Percentiles rank a stretch among this genome's conserved stretches.
phyloP scores from a whole-genome alignment of 2,113 vertebrate genomes.

The Hypanus sabinus region DNA sequence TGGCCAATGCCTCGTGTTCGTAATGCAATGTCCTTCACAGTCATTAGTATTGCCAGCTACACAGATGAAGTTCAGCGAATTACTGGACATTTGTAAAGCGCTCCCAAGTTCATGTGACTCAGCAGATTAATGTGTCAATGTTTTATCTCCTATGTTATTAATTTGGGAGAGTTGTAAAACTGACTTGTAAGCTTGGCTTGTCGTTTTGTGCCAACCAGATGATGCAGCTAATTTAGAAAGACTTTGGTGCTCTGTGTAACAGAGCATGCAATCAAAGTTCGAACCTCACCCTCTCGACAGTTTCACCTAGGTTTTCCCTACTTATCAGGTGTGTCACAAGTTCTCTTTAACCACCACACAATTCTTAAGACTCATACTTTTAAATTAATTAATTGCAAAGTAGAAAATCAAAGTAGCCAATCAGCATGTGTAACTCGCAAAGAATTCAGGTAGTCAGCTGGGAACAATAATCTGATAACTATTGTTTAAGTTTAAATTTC shows the following conservation, averaged over 20 bases:
- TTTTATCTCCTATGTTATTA: background rate
- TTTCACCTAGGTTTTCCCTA: background rate
- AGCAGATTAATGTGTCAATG: background rate
- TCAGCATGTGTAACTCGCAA: background rate
- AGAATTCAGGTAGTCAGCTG: background rate
- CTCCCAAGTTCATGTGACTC: background rate
- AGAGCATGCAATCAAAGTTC: background rate
- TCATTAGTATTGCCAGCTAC: background rate
- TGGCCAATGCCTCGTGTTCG: background rate
- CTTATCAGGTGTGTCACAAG: too few relatives aligned
- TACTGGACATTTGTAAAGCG: background rate
- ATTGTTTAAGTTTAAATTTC: background rate
- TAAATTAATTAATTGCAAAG: background rate
- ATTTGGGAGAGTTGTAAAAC: background rate
- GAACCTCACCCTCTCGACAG: background rate
- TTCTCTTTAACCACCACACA: background rate
- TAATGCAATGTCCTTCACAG: background rate
- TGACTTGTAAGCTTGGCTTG: background rate
- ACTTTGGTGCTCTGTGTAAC: background rate
- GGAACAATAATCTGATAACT: background rate
- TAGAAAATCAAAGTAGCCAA: background rate
- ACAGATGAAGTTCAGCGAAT: background rate
- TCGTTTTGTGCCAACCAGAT: background rate
- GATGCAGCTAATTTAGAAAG: constrained; percentile 14
- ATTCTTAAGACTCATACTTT: background rate